phyloP scores from a whole-genome alignment of 2,888 invertebrate species.

The Spodoptera picta region DNA sequence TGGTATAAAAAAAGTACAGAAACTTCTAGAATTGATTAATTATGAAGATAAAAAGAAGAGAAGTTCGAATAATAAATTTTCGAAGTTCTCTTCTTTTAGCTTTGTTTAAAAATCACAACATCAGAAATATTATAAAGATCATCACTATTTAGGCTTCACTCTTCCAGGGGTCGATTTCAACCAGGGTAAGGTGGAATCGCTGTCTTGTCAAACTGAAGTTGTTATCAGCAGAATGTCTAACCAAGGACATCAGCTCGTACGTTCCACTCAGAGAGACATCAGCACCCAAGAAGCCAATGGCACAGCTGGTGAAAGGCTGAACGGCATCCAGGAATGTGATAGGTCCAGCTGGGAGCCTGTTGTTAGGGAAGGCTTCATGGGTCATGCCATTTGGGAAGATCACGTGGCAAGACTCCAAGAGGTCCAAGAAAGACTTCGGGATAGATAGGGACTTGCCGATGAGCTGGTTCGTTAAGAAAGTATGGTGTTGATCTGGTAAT shows the following conservation, averaged over 20 bases:
- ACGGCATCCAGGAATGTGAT: slow-evolving; percentile 20
- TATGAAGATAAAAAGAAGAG: too few species aligned
- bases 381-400: slow-evolving; percentile 33
- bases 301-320: slow-evolving; percentile 39
- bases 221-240: slow-evolving; percentile 26
- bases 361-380: slow-evolving; percentile 38
- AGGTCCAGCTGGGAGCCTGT: slow-evolving; percentile 29
- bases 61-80: too few species aligned
- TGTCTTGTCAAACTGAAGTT: slow-evolving; percentile 27
- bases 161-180: slow-evolving; percentile 2
- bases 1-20: too few species aligned
- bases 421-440: slow-evolving; percentile 39
- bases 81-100: too few species aligned
- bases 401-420: slow-evolving; percentile 28
- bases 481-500: slow-evolving; percentile 18
- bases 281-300: slow-evolving; percentile 28
- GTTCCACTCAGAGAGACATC: slow-evolving; percentile 31
- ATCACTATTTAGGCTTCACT: not conserved
- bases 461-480: slow-evolving; percentile 27
- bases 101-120: too few species aligned
- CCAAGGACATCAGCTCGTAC: slow-evolving; percentile 39
- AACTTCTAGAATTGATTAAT: too few species aligned
- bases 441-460: slow-evolving; percentile 31
- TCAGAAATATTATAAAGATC: not conserved
- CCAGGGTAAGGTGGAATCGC: slow-evolving; percentile 37